Percentiles rank a stretch among this genome's conserved stretches.
Evolutionary conservation across 2,797 vertebrate species (phyloP).

Genomic region (Helostoma temminkii): DNA sequence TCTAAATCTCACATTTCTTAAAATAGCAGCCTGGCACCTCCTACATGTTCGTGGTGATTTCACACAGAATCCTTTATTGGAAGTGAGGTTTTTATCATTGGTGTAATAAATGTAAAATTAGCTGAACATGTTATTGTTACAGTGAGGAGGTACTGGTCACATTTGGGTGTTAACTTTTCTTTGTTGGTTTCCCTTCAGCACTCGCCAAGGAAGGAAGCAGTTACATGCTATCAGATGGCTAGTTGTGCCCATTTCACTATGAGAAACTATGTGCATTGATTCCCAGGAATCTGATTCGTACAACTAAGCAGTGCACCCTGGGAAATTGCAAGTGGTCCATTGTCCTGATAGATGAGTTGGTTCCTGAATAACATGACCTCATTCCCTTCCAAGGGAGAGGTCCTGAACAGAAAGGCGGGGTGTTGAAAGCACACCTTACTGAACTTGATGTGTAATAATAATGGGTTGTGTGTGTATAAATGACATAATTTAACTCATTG

Average conservation of each 20-base stretch:
- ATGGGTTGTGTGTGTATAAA: slow-evolving; percentile 1
- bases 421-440: slow-evolving; percentile 40
- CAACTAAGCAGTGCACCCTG: slow-evolving; percentile 71
- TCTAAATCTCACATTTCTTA: background rate
- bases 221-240: slow-evolving; percentile 54
- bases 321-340: slow-evolving; percentile 80
- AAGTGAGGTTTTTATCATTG: slow-evolving; percentile 3
- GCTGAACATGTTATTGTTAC: slow-evolving; percentile 42
- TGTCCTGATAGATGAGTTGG: slow-evolving; percentile 84
- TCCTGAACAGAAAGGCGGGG: slow-evolving; percentile 34
- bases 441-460: slow-evolving; percentile 16
- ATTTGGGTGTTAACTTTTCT: slow-evolving; percentile 63
- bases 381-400: slow-evolving; percentile 56
- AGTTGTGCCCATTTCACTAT: slow-evolving; percentile 68
- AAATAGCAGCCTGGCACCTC: slow-evolving; percentile 6
- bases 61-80: background rate
- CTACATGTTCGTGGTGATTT: background rate
- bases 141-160: slow-evolving; percentile 23
- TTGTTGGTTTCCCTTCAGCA: slow-evolving; percentile 58
- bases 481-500: background rate
- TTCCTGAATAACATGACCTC: slow-evolving; percentile 87
- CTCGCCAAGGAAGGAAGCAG: slow-evolving; percentile 62
- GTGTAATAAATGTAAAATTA: slow-evolving; percentile 18
- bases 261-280: slow-evolving; percentile 65
- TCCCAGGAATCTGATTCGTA: slow-evolving; percentile 81